Evolutionary conservation across 2,113 vertebrate species (phyloP), one percentile per base, ranked within the genome.

Genomic region (Buteo buteo): DNA sequence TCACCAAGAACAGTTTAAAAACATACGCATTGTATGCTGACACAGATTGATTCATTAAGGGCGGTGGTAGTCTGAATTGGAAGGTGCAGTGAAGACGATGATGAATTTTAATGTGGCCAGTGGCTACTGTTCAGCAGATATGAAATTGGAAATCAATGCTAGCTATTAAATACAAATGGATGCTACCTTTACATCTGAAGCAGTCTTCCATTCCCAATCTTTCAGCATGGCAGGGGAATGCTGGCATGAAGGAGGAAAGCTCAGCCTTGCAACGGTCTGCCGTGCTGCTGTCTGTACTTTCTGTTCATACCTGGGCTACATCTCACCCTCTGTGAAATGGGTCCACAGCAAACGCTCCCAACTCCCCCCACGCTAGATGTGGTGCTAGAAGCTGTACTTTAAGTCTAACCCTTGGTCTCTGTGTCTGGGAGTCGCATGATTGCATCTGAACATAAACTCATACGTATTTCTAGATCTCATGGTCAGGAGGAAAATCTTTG

Each of bases 111-210:
- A 96, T 96, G 93, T 78, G 88, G 36, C 59, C 25, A 1, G 86
- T 96, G 90, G 90, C 81, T 96, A 96, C 82, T 88, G 88, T 95
- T 95, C 86, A 95, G 90, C 80, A 94, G 82, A 96, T 96, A 96
- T 67, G 80, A 96, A 95, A 97, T 92, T 96, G 95, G 95, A 97
- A 94, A 96, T 97, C 95, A 96, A 95, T 96, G 69, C 28, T 85
- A 86, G 80, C 90, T 93, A 64, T 94, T 97, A 96, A 95, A 92
- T 92, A 96, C 88, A 92, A 94, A 96, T 84, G 69, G 76, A 82
- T 80, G 84, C 36, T 88, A 57, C 79, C 42, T 85, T 87, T 94
- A 80, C 14, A 22, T 93, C 40, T 85, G 78, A 96, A 88, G 58
- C 89, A 73, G 69, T 65, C 76, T 47, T 94, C 84, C 79, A 86